Evolutionary conservation across 1,140 invertebrate genomes (phyloP).

Genomic region (Macrobrachium rosenbergii): DNA sequence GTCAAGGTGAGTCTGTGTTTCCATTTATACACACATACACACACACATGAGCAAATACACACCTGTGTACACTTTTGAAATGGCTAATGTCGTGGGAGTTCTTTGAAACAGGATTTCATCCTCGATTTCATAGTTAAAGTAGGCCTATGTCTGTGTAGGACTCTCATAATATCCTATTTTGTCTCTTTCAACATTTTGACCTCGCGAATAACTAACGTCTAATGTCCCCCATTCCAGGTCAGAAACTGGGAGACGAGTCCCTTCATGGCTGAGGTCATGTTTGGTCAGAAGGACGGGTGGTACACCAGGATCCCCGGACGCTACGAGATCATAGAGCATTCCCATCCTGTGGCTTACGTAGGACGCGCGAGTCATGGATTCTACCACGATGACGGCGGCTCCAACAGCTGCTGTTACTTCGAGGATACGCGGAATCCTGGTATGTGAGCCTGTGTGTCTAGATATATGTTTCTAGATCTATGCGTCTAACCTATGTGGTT

Average conservation of each 20-base stretch:
- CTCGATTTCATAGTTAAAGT: neutral
- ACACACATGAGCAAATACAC: neutral
- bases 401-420: neutral
- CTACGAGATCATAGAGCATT: neutral
- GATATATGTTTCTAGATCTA: neutral
- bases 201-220: too few species aligned
- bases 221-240: neutral
- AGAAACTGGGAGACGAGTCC: neutral
- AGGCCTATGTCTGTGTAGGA: too few species aligned
- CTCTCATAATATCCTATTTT: too few species aligned
- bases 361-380: neutral
- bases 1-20: constrained; percentile 35
- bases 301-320: neutral
- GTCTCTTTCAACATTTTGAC: too few species aligned
- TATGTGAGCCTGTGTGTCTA: neutral
- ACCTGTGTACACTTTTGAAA: neutral
- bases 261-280: constrained; percentile 3
- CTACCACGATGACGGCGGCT: neutral
- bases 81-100: too few species aligned
- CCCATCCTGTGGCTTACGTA: neutral
- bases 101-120: too few species aligned
- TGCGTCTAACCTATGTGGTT: neutral
- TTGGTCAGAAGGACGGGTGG: constrained; percentile 1
- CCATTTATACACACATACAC: neutral
- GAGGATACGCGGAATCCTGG: constrained; percentile 2